These are phyloP conservation scores for Drosophila nr. perissopoda DNA, from an alignment of 2,888 invertebrate genomes.

Conservation along the genomic window DNA sequence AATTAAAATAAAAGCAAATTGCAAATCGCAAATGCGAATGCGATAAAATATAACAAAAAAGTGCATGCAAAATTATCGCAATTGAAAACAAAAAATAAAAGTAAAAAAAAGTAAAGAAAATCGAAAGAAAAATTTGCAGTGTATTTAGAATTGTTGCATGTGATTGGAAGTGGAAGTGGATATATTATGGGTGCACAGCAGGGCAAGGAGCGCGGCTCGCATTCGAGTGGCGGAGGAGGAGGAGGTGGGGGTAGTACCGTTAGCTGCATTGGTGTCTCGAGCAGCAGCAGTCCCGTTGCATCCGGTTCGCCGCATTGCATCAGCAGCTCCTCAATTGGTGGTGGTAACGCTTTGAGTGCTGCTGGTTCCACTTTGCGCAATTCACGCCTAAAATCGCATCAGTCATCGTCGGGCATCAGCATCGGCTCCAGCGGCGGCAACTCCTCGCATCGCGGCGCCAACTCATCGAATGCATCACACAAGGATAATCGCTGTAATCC, in stretches of 20 bases:
- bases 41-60: slow-evolving; percentile 48
- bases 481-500: slow-evolving; percentile 89
- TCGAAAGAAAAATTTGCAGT: slow-evolving; percentile 13
- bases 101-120: slow-evolving; percentile 47
- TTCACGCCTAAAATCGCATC: slow-evolving; percentile 88
- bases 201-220: slow-evolving; percentile 92
- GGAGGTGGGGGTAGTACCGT: slow-evolving; percentile 79
- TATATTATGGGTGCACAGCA: slow-evolving; percentile 94
- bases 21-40: slow-evolving; percentile 48
- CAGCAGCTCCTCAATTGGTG: slow-evolving; percentile 59
- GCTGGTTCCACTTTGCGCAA: slow-evolving; percentile 89
- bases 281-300: slow-evolving; percentile 82
- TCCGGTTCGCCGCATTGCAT: slow-evolving; percentile 81
- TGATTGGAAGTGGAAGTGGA: slow-evolving; percentile 38
- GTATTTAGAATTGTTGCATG: slow-evolving; percentile 49
- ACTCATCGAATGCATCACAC: slow-evolving; percentile 44
- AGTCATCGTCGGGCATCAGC: slow-evolving; percentile 56
- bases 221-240: slow-evolving; percentile 77
- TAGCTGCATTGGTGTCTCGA: slow-evolving; percentile 87
- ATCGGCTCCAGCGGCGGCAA: slow-evolving; percentile 60
- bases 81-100: slow-evolving; percentile 15
- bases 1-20: slow-evolving; percentile 62
- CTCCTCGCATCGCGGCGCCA: slow-evolving; percentile 64
- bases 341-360: slow-evolving; percentile 76
- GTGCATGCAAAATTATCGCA: slow-evolving; percentile 34